Evolutionary conservation across 2,888 invertebrate species (phyloP), one percentile per base, ranked within the genome.

Genomic region (Rhimphoctona megacephalus): DNA sequence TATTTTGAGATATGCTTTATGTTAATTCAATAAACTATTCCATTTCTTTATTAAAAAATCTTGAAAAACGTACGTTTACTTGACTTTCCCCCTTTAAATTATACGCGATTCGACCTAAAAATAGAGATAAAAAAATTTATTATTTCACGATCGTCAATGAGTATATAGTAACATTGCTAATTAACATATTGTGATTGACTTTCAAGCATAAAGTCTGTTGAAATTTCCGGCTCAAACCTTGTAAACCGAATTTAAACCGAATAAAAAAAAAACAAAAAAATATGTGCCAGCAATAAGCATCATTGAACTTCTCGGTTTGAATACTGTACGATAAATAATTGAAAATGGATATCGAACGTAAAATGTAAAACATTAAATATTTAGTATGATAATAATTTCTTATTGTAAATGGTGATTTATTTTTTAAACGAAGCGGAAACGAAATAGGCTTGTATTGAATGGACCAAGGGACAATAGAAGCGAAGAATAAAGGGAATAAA

Each of bases 401-500:
- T 22, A 49, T 66, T 49, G 49, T 36, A 6, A 3, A 22, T 14
- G 66, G n/a, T 14, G 49, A 66, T 49, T 49, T 22, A 61, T n/a
- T 14, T 17, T 22, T 2, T 30, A 49, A 43, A 36, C 14, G 64
- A n/a, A 6, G 33, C 39, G 19, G 36, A 14, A 66, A 66, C 72
- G 36, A 30, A 19, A 49, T 61, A 7, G 17, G 8, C 14, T 73
- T 36, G 39, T 14, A 69, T 46, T 57, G 73, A 72, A 30, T 39
- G 69, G n/a, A n/a, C 5, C 19, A 76, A 39, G 39, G 52, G 46
- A 78, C 64, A 78, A 77, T 64, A 22, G 49, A 39, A 52, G 17
- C 52, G 25, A 39, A 57, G 36, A n/a, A 78, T 66, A 61, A 73
- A 66, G 22, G 33, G 33, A 43, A 66, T 30, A 39, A 57, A 61